Evolutionary conservation across 1,140 invertebrate species (phyloP).

Genomic region (Helicoverpa armigera): DNA sequence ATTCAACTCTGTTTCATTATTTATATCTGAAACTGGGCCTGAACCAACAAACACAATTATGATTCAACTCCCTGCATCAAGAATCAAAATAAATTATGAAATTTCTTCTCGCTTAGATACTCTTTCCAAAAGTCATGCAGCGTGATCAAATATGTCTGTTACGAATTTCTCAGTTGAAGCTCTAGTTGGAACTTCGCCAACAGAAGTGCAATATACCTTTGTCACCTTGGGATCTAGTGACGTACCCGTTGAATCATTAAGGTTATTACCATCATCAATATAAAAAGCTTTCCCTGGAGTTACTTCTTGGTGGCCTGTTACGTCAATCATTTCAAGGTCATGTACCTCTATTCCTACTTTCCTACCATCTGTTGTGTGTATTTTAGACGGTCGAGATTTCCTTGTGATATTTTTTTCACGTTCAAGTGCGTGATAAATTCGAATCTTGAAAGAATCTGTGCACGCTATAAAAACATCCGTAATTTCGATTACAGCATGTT

Average conservation of each 20-base stretch:
- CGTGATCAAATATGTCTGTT: constrained; percentile 10
- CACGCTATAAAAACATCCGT: too few relatives aligned
- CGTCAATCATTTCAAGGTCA: constrained; percentile 1
- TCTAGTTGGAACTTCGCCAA: constrained; percentile 26
- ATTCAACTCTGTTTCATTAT: neutral
- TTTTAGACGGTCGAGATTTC: constrained; percentile 4
- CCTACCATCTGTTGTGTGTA: neutral
- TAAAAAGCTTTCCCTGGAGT: neutral
- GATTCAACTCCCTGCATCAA: too few relatives aligned
- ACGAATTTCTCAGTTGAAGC: constrained; percentile 19
- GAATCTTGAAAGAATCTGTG: neutral
- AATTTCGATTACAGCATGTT: too few relatives aligned
- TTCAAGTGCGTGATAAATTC: constrained; percentile 10
- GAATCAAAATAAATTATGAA: too few relatives aligned
- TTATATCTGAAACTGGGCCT: neutral
- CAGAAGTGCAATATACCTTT: constrained; percentile 30
- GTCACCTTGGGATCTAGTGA: constrained; percentile 16
- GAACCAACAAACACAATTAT: too few relatives aligned
- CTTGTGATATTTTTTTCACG: constrained; percentile 9
- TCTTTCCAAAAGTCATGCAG: neutral
- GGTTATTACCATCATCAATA: constrained; percentile 1
- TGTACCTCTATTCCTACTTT: neutral
- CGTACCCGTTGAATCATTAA: constrained; percentile 18
- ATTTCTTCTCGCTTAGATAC: neutral
- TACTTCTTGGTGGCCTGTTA: neutral